Conservation (phyloP, 2,888 invertebrate species). For the Polymixis lichenea region DNA sequence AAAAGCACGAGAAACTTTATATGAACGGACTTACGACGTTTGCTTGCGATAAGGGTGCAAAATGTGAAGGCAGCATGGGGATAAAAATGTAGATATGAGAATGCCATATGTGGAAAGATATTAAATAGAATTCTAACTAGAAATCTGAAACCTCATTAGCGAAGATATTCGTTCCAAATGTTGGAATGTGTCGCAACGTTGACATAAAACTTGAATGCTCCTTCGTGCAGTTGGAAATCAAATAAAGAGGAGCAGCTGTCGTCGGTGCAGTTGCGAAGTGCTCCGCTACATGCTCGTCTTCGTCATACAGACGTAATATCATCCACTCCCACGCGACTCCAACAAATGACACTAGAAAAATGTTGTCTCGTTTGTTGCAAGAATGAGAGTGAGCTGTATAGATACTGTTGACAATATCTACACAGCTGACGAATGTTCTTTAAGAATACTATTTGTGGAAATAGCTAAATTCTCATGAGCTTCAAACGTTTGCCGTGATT, state of each 20-base stretch:
- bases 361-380: constrained; percentile 64
- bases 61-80: constrained; percentile 28
- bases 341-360: constrained; percentile 71
- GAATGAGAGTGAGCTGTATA: constrained; percentile 56
- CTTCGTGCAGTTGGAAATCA: constrained; percentile 83
- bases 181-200: constrained; percentile 72
- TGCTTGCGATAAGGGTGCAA: constrained; percentile 40
- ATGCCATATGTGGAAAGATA: constrained; percentile 50
- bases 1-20: constrained; percentile 49
- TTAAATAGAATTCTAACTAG: constrained; percentile 66
- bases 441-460: constrained; percentile 59
- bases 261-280: constrained; percentile 81
- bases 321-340: constrained; percentile 72
- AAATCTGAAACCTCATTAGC: constrained; percentile 75
- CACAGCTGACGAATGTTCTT: constrained; percentile 57
- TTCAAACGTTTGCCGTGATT: constrained; percentile 71
- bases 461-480: constrained; percentile 64
- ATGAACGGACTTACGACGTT: constrained; percentile 42
- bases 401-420: constrained; percentile 53
- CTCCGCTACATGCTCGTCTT: constrained; percentile 79
- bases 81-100: constrained; percentile 39
- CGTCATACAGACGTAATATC: constrained; percentile 80
- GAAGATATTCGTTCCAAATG: constrained; percentile 69
- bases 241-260: constrained; percentile 86
- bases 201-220: constrained; percentile 80